Evolutionary conservation across 2,888 invertebrate species (phyloP).

Genomic region (Phortica magna): DNA sequence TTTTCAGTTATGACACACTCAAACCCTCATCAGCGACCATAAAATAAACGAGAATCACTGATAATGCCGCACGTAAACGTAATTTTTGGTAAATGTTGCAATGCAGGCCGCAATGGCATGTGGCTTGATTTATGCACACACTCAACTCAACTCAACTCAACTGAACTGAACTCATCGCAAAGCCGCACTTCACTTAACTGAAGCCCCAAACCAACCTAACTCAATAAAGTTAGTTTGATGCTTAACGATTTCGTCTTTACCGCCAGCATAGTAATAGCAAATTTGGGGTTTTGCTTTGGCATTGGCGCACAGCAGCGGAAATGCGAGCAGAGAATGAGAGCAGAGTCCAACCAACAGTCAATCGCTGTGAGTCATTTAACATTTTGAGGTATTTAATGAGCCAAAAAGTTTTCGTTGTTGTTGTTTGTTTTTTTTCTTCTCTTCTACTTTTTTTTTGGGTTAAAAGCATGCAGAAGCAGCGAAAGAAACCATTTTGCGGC

Average conservation of each 20-base stretch:
- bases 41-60: neutral
- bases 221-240: neutral
- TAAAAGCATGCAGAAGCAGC: constrained; percentile 7
- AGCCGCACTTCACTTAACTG: neutral
- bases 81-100: neutral
- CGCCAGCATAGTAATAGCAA: neutral
- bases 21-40: neutral
- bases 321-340: neutral
- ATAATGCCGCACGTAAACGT: constrained; percentile 16
- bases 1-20: neutral
- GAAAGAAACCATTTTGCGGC: constrained; percentile 45
- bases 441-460: neutral
- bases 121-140: constrained; percentile 6
- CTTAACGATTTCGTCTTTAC: neutral
- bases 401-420: constrained; percentile 60
- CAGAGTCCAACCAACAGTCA: neutral
- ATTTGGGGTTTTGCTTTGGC: constrained; percentile 38
- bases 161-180: neutral
- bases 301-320: neutral
- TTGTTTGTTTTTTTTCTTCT: no score
- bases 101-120: neutral
- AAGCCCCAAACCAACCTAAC: no score
- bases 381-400: constrained; percentile 73
- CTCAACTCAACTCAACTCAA: neutral
- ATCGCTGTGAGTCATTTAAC: constrained; percentile 66